Conservation (phyloP, 2,113 vertebrate species). For the Sisor rabdophorus region DNA sequence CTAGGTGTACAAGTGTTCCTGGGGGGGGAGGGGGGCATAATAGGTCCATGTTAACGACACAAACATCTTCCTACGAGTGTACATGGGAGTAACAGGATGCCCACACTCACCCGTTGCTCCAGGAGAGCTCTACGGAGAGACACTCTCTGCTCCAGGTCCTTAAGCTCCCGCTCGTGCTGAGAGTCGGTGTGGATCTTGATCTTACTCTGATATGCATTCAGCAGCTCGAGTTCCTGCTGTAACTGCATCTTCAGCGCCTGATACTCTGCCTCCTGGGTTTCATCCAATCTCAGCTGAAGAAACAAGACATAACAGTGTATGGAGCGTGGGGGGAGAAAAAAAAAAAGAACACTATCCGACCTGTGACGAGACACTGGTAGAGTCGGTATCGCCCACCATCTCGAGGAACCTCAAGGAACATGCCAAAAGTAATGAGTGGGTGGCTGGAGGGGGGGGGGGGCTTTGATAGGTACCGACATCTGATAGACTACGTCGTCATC, state of each 20-base stretch:
- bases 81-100: not conserved
- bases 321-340: not conserved
- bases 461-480: not conserved
- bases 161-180: constrained; percentile 82
- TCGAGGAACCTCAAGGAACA: too few relatives aligned
- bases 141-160: constrained; percentile 88
- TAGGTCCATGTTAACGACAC: too few relatives aligned
- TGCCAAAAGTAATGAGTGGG: too few relatives aligned
- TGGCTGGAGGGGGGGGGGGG: too few relatives aligned
- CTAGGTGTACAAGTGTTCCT: too few relatives aligned
- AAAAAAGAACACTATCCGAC: not conserved
- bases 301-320: not conserved
- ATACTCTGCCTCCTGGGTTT: constrained; percentile 88
- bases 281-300: constrained; percentile 80
- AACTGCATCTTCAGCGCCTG: constrained; percentile 86
- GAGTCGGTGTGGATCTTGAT: constrained; percentile 91
- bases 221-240: constrained; percentile 87
- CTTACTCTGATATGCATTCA: constrained; percentile 91
- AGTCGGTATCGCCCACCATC: too few relatives aligned
- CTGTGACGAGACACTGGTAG: too few relatives aligned
- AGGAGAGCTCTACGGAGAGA: constrained; percentile 84
- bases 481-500: not conserved
- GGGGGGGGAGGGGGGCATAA: too few relatives aligned
- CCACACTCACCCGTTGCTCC: constrained; percentile 77
- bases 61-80: too few relatives aligned